Evolutionary conservation across 1,140 invertebrate genomes (phyloP), one percentile per base, ranked within the genome.

Genomic region (Matsumurasca onukii): DNA sequence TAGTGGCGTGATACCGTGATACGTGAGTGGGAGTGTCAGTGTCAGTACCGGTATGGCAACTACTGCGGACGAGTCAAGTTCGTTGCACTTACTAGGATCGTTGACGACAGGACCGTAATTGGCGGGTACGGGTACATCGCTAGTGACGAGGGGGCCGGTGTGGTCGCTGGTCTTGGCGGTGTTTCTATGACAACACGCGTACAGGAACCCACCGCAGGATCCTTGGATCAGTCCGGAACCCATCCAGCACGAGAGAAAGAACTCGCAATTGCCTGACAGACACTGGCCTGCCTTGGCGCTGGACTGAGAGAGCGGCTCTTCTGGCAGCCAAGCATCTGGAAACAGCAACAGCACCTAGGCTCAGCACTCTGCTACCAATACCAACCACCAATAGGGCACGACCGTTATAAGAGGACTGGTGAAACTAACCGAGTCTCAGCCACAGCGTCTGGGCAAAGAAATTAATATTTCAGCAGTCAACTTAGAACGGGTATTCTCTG

Each of bases 221-320:
- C 90, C 91, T 76, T 94, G 91, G 75, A 96, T 85, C 69, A 94
- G 84, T 69, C 94, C 94, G 70, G 92, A 92, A 52, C 90, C 86
- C 84, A 96, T 87, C 94, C 93, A 96, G 82, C 93, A 95, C 77
- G 91, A 88, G 73, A 96, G 83, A 84, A 95, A 95, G 83, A 95
- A 95, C 82, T 96, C 92, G 80, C 94, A 97, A 72, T 86, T 91
- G 51, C 91, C 91, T 73, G 91, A 63, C 22, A 24, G n/a, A 27
- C 30, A 68, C 0, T 30, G 29, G 22, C 12, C 12, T 20, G 49
- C 49, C 22, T 52, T 52, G 12, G 12, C 49, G 12, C 22, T 12
- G 3, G 49, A 24, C 22, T 52, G 12, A 45, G 9, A 9, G 9
- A 45, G 39, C 9, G 39, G 9, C 20, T 24, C 49, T 5, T 5